Evolutionary conservation across 2,888 invertebrate species (phyloP), one percentile per base, ranked within the genome.

Genomic region (Cristatella mucedo): DNA sequence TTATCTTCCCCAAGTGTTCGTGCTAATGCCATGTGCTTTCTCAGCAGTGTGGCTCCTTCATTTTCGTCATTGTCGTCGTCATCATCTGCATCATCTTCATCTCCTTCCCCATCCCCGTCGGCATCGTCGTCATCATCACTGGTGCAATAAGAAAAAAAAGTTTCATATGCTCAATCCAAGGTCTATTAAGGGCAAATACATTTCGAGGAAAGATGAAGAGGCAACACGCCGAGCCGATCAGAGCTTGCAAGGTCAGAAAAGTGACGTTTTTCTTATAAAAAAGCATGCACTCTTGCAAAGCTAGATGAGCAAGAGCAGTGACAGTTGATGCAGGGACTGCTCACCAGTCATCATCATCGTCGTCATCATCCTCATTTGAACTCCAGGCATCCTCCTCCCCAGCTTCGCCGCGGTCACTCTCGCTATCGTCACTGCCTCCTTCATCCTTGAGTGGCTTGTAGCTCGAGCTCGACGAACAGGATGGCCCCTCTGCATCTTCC

Each of bases 351-450:
- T n/a, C n/a, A 2, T 60, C 60, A 16, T 61, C 68, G 7, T 71
- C 68, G 24, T 45, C 45, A 40, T 73, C 74, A 11, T 72, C 72
- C 9, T 49, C 50, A 1, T 72, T 60, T 2, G 56, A 55, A 1
- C 55, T 57, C n/a, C 43, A 39, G 9, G 47, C 46, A 4, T 63
- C 63, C 3, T 68, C 68, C 20, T 51, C 48, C 11, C 49, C 50
- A 29, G 69, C 55, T 9, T 48, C 48, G 26, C 45, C 68, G 4
- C 61, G 65, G 37, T 67, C 66, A 31, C 63, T 59, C 33, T 63
- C 63, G 6, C 61, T 67, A 4, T 69, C 68, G 6, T 67, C 61
- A 6, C 57, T 56, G 4, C 53, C 55, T 21, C 56, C 57, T 15
- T 59, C 58, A 33, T n/a, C n/a, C n/a, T n/a, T n/a, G n/a, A n/a